Percentiles rank a stretch among this genome's conserved stretches.
phyloP scores from a whole-genome alignment of 1,140 invertebrate genomes.

The Drosophila kepulauana region DNA sequence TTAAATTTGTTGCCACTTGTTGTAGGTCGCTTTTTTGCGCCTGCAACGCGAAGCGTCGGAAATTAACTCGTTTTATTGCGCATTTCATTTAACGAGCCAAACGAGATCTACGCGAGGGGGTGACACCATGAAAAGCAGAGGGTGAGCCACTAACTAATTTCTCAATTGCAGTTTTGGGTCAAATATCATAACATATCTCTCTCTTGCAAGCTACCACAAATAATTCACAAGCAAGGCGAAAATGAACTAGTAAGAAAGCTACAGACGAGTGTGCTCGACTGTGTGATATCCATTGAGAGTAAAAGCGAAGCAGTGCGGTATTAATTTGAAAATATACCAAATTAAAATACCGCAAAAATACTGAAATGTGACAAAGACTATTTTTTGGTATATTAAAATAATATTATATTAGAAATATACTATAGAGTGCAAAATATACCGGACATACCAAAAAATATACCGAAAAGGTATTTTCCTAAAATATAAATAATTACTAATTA shows the following conservation, averaged over 20 bases:
- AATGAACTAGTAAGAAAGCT: not conserved
- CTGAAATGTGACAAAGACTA: too few species aligned
- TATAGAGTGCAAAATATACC: too few species aligned
- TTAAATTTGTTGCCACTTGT: constrained; percentile 72
- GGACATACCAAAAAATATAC: too few species aligned
- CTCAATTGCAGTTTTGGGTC: constrained; percentile 27
- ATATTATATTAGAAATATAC: too few species aligned
- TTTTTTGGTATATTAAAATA: too few species aligned
- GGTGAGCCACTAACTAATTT: constrained; percentile 45
- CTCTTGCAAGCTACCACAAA: constrained; percentile 63
- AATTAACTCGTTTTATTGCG: constrained; percentile 77
- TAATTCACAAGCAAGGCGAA: constrained; percentile 52
- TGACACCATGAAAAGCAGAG: not conserved
- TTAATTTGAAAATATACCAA: too few species aligned
- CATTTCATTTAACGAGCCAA: constrained; percentile 46
- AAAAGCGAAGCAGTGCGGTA: too few species aligned
- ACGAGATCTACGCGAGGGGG: not conserved
- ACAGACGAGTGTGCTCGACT: too few species aligned
- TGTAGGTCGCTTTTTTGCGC: constrained; percentile 16
- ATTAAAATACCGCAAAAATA: too few species aligned
- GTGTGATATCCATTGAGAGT: too few species aligned
- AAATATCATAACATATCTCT: constrained; percentile 53
- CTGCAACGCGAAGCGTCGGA: constrained; percentile 47
- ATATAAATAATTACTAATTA: constrained; percentile 4
- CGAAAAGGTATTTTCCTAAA: not conserved